Conservation (phyloP, 2,113 vertebrate genomes). For the Hyla sarda region DNA sequence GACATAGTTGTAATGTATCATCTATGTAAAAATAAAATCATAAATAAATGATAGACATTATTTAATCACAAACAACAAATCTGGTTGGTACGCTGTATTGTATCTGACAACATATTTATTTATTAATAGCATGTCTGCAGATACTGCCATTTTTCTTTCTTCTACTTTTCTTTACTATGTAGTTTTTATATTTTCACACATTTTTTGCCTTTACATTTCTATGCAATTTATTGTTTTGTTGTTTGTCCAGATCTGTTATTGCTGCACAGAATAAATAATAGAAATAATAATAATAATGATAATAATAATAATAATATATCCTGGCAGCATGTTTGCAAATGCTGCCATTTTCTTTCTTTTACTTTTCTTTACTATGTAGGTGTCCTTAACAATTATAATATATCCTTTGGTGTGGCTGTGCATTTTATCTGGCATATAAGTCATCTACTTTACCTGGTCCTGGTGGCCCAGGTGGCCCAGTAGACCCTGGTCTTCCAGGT, state of each 20-base stretch:
- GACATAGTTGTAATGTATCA: neutral
- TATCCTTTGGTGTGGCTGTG: neutral
- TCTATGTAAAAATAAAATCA: neutral
- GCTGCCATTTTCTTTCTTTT: too few species aligned
- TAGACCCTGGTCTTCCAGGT: constrained; percentile 84
- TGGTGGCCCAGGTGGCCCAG: constrained; percentile 87
- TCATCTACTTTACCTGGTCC: constrained; percentile 82
- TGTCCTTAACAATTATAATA: neutral
- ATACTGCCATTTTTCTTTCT: neutral
- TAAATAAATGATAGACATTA: neutral
- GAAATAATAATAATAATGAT: neutral
- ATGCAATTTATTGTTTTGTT: neutral
- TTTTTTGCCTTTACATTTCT: neutral
- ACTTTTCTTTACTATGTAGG: too few species aligned
- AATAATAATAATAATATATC: too few species aligned
- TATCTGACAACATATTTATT: too few species aligned
- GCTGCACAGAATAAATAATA: neutral
- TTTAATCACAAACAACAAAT: neutral
- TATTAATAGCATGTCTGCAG: too few species aligned
- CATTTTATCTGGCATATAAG: neutral
- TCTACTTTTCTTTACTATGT: neutral
- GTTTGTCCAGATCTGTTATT: neutral
- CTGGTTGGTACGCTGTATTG: neutral
- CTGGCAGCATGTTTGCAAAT: too few species aligned
- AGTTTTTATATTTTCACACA: neutral